Evolutionary conservation across 2,797 vertebrate species (phyloP), one percentile per base, ranked within the genome.

Genomic region (Cossypha caffra): DNA sequence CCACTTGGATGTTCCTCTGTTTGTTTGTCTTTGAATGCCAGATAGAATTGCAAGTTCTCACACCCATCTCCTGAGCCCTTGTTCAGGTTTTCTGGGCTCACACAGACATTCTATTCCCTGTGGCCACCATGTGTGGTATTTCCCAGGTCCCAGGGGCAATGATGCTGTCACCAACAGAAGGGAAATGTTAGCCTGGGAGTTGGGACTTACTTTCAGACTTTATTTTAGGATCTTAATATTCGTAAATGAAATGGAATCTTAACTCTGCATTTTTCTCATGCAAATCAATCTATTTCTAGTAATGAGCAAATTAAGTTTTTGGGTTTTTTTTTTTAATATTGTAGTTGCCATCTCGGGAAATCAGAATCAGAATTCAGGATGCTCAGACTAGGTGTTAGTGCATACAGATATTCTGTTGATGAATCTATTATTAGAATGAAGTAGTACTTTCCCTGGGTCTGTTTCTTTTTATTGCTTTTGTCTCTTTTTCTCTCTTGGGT

Each of bases 211-310:
- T 91, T 48, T 64, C 38, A 74, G 69, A 38, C 26, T 75, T 88
- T 25, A 20, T 71, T 80, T 90, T 62, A 40, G 58, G 13, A 52
- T 66, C n/a, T 87, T 87, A 48, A 8, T 35, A 78, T 83, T 92
- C 0, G 1, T 83, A 91, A 88, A 62, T 58, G 20, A 91, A 93
- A 33, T 59, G 10, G 69, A 95, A 48, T 78, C n/a, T 62, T 73
- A 82, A 86, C 47, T 94, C 35, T 57, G 29, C 52, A 66, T 51
- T 62, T 77, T 96, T 94, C 89, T 88, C 85, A 90, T 93, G 93
- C 69, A 90, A 95, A 95, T 93, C 59, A 89, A 80, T 88, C 85
- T 91, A 69, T 86, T 97, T 96, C 91, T 93, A 88, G 69, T 94
- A 86, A 96, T 88, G 76, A 96, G 40, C 79, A 90, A n/a, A n/a